phyloP scores from a whole-genome alignment of 2,113 vertebrate species.

The Smithornis capensis region DNA sequence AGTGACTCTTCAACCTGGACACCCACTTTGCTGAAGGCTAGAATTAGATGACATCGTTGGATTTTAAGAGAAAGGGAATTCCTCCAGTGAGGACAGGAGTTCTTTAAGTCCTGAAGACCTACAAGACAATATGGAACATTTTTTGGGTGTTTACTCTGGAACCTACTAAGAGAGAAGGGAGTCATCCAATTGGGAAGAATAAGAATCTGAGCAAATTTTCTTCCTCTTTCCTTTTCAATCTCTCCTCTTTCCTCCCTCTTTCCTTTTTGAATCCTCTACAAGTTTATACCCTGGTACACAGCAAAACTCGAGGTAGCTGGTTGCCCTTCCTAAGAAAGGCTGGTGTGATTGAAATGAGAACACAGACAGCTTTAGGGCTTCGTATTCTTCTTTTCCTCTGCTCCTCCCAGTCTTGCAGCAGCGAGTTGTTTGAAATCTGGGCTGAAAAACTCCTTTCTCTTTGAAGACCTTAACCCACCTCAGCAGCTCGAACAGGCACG shows the following conservation, averaged over 20 bases:
- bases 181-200: background rate
- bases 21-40: background rate
- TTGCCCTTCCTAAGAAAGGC: background rate
- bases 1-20: background rate
- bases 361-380: background rate
- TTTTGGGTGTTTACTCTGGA: background rate
- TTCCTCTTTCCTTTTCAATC: background rate
- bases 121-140: background rate
- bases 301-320: background rate
- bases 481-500: background rate
- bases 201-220: background rate
- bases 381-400: background rate
- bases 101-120: background rate
- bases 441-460: background rate
- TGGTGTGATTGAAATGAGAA: background rate
- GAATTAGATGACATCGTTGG: background rate
- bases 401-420: background rate
- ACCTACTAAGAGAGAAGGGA: background rate
- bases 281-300: rapidly evolving
- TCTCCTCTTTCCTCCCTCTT: background rate
- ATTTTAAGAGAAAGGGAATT: background rate
- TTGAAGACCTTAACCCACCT: background rate
- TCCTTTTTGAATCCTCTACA: background rate
- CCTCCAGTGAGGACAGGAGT: background rate
- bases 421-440: background rate